Evolutionary conservation across 2,797 vertebrate genomes (phyloP), one percentile per base, ranked within the genome.

Genomic region (Pangasius larnaudii): DNA sequence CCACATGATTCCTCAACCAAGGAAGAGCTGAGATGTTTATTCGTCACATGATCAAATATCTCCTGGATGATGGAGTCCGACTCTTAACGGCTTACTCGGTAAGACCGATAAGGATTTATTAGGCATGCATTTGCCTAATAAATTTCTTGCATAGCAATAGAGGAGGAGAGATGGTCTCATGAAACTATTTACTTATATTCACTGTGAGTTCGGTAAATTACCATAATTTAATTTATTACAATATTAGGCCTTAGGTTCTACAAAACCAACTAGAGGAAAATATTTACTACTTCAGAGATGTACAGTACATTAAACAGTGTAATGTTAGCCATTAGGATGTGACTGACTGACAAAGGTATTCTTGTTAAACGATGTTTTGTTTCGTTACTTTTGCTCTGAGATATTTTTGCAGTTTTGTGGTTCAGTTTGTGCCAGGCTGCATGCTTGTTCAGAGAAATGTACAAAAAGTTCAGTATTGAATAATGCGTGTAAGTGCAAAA

Each of bases 401-500:
- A 61, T 59, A 0, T 24, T 80, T 56, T 36, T 79, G 33, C 58
- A 27, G 22, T 42, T 46, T n/a, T 42, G 59, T 7, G 33, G 10
- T 61, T 14, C 24, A n/a, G 13, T 46, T 63, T 24, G 18, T 81
- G 46, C 56, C 56, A 49, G 27, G 39, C 14, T 63, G 16, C 24
- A n/a, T 63, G 80, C 7, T 59, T 63, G 39, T 82, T n/a, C 59
- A 3, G 59, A 65, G 59, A 46, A 65, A 65, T 11, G 9, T n/a
- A 63, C 77, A 24, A 58, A 18, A 24, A 46, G 58, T 49, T 65
- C 39, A 5, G n/a, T 33, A 49, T 22, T 27, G 39, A 82, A 82
- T 49, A 82, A 65, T 82, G 79, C 1, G 22, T 63, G 24, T 46
- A 82, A 82, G 36, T 46, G 59, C 36, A 65, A 67, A 82, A 65